These are phyloP conservation scores for Sinosuthora webbiana DNA, from an alignment of 2,113 vertebrate species.

Conservation along the genomic window DNA sequence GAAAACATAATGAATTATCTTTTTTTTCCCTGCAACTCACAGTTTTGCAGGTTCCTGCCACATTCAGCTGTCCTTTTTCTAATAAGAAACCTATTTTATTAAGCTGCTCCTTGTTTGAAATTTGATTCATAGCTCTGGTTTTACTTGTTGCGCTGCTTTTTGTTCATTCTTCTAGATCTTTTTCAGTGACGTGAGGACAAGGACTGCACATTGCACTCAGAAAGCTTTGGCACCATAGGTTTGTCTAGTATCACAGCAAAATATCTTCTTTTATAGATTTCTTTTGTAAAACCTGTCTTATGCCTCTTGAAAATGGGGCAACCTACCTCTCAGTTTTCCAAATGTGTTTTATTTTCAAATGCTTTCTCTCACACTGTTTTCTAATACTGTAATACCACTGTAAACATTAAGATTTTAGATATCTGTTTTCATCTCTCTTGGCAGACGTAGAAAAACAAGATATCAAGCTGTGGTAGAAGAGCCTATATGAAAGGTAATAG, in stretches of 20 bases:
- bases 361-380: background rate
- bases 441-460: background rate
- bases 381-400: background rate
- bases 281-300: background rate
- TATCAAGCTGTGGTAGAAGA: slow-evolving; percentile 14
- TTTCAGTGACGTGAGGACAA: background rate
- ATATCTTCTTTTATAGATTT: background rate
- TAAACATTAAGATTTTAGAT: background rate
- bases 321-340: background rate
- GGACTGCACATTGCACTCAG: background rate
- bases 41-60: background rate
- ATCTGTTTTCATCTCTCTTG: background rate
- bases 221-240: background rate
- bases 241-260: background rate
- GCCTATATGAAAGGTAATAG: background rate
- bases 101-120: background rate
- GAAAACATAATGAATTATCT: background rate
- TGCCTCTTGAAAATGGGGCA: background rate
- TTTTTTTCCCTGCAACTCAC: background rate
- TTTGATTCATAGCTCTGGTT: background rate
- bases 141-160: background rate
- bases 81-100: background rate
- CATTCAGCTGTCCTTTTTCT: background rate
- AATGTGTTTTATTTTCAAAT: background rate
- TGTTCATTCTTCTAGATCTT: background rate